Evolutionary conservation across 2,113 vertebrate species (phyloP).

Genomic region (Tor tambroides): DNA sequence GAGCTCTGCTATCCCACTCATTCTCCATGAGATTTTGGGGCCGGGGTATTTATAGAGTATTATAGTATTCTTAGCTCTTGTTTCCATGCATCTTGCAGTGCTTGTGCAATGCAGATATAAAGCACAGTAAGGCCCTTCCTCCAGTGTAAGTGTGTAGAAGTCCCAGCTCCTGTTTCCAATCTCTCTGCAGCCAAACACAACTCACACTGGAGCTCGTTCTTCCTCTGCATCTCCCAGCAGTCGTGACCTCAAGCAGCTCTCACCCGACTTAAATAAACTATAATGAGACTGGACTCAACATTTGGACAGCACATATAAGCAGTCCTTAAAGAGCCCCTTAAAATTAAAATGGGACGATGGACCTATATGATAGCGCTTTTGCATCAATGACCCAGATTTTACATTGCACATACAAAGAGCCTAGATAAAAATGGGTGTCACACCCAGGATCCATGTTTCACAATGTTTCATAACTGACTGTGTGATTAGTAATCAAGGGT

Average conservation of each 20-base stretch:
- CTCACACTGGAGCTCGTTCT: constrained; percentile 31
- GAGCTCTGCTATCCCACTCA: constrained; percentile 10
- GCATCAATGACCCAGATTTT: not conserved
- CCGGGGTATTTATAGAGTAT: constrained; percentile 40
- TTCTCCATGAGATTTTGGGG: constrained; percentile 25
- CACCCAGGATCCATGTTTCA: not conserved
- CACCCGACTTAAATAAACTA: constrained; percentile 24
- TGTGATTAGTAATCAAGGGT: not conserved
- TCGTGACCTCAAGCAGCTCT: constrained; percentile 34
- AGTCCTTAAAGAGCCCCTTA: not conserved
- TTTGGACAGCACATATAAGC: not conserved
- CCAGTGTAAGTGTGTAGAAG: not conserved
- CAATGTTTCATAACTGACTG: not conserved
- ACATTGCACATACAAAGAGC: not conserved
- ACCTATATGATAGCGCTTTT: not conserved
- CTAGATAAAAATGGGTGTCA: not conserved
- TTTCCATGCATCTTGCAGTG: constrained; percentile 40
- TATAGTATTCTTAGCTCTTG: constrained; percentile 51
- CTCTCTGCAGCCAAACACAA: constrained; percentile 2
- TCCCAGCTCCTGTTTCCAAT: not conserved
- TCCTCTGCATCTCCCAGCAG: not conserved
- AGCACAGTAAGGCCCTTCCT: not conserved
- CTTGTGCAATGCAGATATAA: not conserved
- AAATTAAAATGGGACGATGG: not conserved
- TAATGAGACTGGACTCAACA: not conserved